Evolutionary conservation across 2,888 invertebrate genomes (phyloP).

Genomic region (Amblyjoppa fuscipennis): DNA sequence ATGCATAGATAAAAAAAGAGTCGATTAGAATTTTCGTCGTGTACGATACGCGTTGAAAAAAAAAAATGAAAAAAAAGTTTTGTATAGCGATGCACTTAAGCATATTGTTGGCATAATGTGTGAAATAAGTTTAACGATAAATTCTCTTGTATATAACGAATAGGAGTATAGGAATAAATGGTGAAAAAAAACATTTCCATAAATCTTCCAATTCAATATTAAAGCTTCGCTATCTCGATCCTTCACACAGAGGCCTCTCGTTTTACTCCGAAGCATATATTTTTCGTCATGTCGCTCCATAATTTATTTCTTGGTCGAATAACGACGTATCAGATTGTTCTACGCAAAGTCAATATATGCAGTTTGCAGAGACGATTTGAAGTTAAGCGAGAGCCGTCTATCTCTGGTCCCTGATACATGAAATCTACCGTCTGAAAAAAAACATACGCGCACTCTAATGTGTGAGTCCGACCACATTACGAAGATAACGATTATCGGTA

Average conservation of each 20-base stretch:
- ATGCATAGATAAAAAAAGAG: constrained; percentile 7
- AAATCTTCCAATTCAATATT: background rate
- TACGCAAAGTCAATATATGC: background rate
- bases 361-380: background rate
- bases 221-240: background rate
- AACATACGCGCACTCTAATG: constrained; percentile 24
- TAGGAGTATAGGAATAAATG: constrained; percentile 49
- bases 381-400: background rate
- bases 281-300: background rate
- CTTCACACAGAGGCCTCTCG: constrained; percentile 1
- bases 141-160: constrained; percentile 54
- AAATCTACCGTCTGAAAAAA: background rate
- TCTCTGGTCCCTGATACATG: background rate
- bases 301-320: background rate
- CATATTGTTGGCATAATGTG: constrained; percentile 53
- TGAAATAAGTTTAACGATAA: constrained; percentile 53
- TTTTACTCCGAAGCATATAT: too few species aligned
- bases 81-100: constrained; percentile 62
- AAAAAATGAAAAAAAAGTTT: constrained; percentile 29
- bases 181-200: constrained; percentile 1
- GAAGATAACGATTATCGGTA: constrained; percentile 65
- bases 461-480: constrained; percentile 5
- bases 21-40: constrained; percentile 10
- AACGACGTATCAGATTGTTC: background rate
- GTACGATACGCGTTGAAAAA: constrained; percentile 1